These are phyloP conservation scores for Fragum whitleyi DNA, from an alignment of 2,888 invertebrate genomes.

Conservation along the genomic window DNA sequence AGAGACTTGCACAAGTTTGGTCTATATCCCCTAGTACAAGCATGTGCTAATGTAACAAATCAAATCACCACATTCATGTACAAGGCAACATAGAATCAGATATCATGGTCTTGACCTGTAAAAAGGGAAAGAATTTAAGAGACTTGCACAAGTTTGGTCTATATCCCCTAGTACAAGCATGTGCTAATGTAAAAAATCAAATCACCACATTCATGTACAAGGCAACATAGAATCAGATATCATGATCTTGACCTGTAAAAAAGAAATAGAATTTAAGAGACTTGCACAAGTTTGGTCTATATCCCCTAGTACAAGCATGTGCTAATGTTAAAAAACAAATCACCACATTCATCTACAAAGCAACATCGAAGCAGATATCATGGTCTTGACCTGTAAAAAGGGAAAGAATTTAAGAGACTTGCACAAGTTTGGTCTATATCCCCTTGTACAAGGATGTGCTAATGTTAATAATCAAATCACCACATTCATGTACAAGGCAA, in stretches of 20 bases:
- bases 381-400: too few relatives aligned
- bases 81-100: conserved; percentile 16
- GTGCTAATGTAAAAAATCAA: background rate
- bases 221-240: background rate
- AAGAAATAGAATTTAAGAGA: background rate
- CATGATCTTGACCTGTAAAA: too few relatives aligned
- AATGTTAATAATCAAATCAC: conserved; percentile 22
- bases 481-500: conserved; percentile 30
- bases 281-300: background rate
- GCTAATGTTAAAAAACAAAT: background rate
- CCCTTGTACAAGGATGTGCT: conserved; percentile 35
- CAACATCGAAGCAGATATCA: background rate
- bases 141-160: too few relatives aligned
- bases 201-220: background rate
- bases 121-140: too few relatives aligned
- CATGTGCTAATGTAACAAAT: conserved; percentile 37
- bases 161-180: conserved; percentile 16
- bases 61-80: conserved; percentile 32
- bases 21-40: conserved; percentile 30
- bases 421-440: background rate
- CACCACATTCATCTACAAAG: background rate
- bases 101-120: background rate
- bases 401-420: too few relatives aligned
- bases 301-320: background rate
- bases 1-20: too few relatives aligned